Evolutionary conservation across 2,888 invertebrate species (phyloP).

Genomic region (Patella ulyssiponensis): DNA sequence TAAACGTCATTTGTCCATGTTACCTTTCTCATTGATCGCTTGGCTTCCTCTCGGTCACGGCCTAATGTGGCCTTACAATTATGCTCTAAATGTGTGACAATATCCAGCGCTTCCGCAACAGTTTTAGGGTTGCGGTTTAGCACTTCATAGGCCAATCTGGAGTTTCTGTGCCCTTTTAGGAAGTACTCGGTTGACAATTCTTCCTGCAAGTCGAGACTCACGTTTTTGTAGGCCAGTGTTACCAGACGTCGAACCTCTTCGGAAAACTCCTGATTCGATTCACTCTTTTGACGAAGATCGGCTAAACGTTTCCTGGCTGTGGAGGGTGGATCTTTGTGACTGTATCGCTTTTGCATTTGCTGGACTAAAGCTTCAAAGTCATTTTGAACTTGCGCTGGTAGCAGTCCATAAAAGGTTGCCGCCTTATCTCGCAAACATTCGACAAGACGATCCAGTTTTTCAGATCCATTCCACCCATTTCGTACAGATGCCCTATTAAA

Average conservation of each 20-base stretch:
- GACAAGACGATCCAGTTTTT: too few relatives aligned
- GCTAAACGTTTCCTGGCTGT: too few relatives aligned
- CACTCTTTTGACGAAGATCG: too few relatives aligned
- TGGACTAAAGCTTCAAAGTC: too few relatives aligned
- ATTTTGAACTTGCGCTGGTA: too few relatives aligned
- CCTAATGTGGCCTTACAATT: neutral
- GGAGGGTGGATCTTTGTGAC: too few relatives aligned
- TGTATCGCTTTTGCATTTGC: too few relatives aligned
- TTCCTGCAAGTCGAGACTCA: neutral
- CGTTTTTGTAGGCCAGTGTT: slow-evolving; percentile 2
- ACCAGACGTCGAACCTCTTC: neutral
- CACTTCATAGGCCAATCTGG: neutral
- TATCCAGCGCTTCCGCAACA: slow-evolving; percentile 2
- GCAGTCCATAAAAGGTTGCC: too few relatives aligned
- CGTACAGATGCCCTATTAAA: too few relatives aligned
- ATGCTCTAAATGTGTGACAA: slow-evolving; percentile 6
- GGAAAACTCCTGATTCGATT: neutral
- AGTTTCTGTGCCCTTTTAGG: neutral
- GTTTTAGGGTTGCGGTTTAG: neutral
- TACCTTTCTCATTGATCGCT: neutral
- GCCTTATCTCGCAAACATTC: too few relatives aligned
- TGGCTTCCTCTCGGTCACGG: neutral
- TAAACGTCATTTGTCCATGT: too few relatives aligned
- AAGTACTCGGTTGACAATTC: neutral
- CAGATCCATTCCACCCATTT: too few relatives aligned